A percentile compares a stretch with the other conserved stretches of the same genome.
Conservation (phyloP, 2,888 invertebrate genomes). For the Mesoligia furuncula region DNA sequence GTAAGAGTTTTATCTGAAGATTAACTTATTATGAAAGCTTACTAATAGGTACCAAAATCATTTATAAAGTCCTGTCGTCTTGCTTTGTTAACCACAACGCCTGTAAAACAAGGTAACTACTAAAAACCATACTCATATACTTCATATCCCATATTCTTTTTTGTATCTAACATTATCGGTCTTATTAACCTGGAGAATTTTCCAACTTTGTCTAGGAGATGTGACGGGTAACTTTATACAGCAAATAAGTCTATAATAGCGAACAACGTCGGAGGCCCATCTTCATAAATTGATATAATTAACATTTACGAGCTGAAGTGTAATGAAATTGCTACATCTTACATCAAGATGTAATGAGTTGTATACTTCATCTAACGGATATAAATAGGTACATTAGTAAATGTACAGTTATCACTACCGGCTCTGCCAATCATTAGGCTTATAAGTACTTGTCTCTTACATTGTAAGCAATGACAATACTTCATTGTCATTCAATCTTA, state of each 20-base stretch:
- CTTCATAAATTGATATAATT: not conserved
- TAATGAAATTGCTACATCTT: not conserved
- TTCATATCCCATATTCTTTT: too few species aligned
- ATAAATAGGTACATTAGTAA: conserved; percentile 4
- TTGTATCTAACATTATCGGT: too few species aligned
- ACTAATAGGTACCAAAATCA: not conserved
- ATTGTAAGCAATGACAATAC: not conserved
- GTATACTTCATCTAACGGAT: not conserved
- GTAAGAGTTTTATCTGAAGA: not conserved
- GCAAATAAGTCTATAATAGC: not conserved
- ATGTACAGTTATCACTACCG: not conserved
- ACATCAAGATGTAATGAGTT: not conserved
- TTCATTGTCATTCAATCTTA: not conserved
- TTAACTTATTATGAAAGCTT: not conserved
- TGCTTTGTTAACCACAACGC: not conserved
- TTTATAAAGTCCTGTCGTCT: not conserved
- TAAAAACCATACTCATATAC: not conserved
- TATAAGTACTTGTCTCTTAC: not conserved
- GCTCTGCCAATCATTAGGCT: not conserved
- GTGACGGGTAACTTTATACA: not conserved
- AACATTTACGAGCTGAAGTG: conserved; percentile 3
- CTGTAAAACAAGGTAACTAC: not conserved
- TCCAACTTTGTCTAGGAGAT: not conserved
- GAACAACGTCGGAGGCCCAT: not conserved
- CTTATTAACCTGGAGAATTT: not conserved